A percentile compares a stretch with the other conserved stretches of the same genome.
Conservation (phyloP, 2,797 vertebrate genomes). For the Botia kubotai region DNA sequence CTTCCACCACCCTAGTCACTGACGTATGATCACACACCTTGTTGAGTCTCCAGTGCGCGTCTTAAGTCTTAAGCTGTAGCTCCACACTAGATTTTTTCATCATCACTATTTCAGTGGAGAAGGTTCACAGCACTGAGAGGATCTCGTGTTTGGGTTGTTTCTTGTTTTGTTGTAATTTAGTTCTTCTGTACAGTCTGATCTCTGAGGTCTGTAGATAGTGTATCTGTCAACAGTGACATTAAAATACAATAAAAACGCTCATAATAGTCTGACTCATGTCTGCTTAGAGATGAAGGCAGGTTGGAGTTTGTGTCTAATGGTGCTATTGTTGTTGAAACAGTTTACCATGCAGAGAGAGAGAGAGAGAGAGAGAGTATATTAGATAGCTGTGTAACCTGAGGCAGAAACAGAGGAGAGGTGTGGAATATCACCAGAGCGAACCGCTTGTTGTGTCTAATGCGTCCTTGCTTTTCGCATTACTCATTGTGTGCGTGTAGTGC, state of each 20-base stretch:
- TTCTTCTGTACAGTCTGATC: not conserved
- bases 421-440: constrained; percentile 54
- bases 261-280: not conserved
- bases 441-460: constrained; percentile 15
- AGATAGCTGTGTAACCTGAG: constrained; percentile 48
- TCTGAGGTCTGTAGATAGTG: constrained; percentile 10
- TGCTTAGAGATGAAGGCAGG: constrained; percentile 11
- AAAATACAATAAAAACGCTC: constrained; percentile 8
- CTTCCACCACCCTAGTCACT: constrained; percentile 32
- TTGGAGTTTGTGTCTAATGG: not conserved
- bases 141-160: constrained; percentile 20
- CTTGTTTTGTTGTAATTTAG: constrained; percentile 6
- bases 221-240: not conserved
- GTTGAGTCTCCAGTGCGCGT: constrained; percentile 62
- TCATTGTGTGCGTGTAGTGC: constrained; percentile 22
- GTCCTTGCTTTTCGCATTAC: constrained; percentile 42
- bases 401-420: constrained; percentile 50
- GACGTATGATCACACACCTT: constrained; percentile 56
- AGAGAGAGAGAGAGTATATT: constrained; percentile 23
- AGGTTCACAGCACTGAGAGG: not conserved
- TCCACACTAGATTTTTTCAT: not conserved
- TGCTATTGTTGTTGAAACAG: constrained; percentile 18
- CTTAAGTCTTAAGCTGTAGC: constrained; percentile 38
- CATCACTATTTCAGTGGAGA: constrained; percentile 2
- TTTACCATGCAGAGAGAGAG: constrained; percentile 18